phyloP scores from a whole-genome alignment of 2,113 vertebrate species.

The Melanerpes aurifrons region DNA sequence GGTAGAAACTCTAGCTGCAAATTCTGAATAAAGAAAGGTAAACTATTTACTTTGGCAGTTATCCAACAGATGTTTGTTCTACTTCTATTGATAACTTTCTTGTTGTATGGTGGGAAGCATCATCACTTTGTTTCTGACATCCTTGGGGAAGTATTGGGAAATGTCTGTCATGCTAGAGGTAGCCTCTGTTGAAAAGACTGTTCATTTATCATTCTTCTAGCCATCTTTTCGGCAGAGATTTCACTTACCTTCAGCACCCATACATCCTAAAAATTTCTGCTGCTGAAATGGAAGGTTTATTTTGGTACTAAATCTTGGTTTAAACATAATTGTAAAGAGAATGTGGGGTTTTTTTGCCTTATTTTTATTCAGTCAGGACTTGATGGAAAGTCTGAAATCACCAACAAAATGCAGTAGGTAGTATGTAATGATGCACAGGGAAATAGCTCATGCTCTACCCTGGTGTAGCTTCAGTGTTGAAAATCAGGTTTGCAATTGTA shows the following conservation, averaged over 20 bases:
- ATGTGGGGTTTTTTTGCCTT: not conserved
- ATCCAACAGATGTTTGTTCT: not conserved
- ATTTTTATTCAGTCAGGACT: not conserved
- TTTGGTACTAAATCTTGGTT: not conserved
- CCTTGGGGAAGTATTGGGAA: not conserved
- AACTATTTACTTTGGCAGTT: not conserved
- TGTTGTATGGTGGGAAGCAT: not conserved
- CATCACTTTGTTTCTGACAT: not conserved
- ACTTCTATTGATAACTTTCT: not conserved
- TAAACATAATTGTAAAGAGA: not conserved
- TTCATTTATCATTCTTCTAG: not conserved
- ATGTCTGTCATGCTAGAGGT: not conserved
- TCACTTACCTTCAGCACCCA: not conserved
- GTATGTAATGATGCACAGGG: not conserved
- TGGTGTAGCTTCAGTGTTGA: not conserved
- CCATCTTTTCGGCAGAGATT: not conserved
- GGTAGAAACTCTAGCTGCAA: not conserved
- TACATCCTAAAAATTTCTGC: not conserved
- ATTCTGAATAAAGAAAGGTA: not conserved
- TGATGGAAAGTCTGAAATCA: not conserved
- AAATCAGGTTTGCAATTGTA: not conserved
- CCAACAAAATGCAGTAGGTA: not conserved
- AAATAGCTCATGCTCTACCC: not conserved
- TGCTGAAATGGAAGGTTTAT: not conserved
- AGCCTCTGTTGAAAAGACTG: not conserved